Conservation (phyloP, 1,140 invertebrate species). For the Drosophila ohnishii region DNA sequence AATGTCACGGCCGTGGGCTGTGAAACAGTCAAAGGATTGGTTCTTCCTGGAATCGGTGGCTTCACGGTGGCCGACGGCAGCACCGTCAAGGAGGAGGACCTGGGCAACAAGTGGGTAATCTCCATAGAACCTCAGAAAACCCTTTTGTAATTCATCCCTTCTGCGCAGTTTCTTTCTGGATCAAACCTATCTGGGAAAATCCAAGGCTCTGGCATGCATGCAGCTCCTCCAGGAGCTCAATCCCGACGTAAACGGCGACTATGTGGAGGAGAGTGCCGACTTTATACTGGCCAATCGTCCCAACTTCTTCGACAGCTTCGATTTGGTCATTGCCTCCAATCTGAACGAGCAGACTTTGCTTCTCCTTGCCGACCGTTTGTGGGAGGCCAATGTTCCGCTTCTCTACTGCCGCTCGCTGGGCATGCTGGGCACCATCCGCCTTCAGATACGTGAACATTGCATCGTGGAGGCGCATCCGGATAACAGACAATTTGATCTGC, state of each 20-base stretch:
- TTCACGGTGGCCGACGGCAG: slow-evolving; percentile 97
- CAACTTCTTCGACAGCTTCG: slow-evolving; percentile 93
- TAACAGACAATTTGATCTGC: slow-evolving; percentile 93
- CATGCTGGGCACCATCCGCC: slow-evolving; percentile 94
- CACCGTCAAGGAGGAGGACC: slow-evolving; percentile 93
- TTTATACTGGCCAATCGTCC: slow-evolving; percentile 93
- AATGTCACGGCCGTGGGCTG: slow-evolving; percentile 97
- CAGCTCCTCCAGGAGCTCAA: slow-evolving; percentile 95
- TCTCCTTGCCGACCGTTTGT: slow-evolving; percentile 90
- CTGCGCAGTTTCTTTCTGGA: slow-evolving; percentile 93
- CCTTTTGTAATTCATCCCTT: not conserved
- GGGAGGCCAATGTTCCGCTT: slow-evolving; percentile 93
- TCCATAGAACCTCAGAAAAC: not conserved
- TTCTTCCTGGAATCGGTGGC: slow-evolving; percentile 97
- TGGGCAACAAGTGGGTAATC: slow-evolving; percentile 92
- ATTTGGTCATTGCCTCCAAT: slow-evolving; percentile 93
- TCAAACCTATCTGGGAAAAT: slow-evolving; percentile 89
- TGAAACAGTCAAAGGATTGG: slow-evolving; percentile 96
- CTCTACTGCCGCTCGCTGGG: slow-evolving; percentile 95
- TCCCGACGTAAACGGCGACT: slow-evolving; percentile 95
- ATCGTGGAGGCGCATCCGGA: slow-evolving; percentile 98
- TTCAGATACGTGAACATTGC: slow-evolving; percentile 95
- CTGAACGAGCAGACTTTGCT: slow-evolving; percentile 91
- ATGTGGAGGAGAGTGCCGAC: slow-evolving; percentile 94
- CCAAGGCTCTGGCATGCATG: slow-evolving; percentile 92